Conservation (phyloP, 2,797 vertebrate species). For the Pseudopleuronectes americanus region DNA sequence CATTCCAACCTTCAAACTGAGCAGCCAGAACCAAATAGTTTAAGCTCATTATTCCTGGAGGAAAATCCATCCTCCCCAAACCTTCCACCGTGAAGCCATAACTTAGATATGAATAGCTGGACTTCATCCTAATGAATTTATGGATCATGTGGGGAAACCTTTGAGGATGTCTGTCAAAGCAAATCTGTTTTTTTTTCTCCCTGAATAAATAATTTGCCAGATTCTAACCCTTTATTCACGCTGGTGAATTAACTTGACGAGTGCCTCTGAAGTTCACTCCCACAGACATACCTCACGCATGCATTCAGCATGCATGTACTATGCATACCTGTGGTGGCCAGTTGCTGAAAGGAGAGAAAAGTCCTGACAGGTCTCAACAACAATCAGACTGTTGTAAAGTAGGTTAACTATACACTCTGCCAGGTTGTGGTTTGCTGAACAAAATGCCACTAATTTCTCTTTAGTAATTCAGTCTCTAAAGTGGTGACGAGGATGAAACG, state of each 20-base stretch:
- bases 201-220: slow-evolving; percentile 7
- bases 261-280: slow-evolving; percentile 23
- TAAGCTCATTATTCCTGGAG: slow-evolving; percentile 6
- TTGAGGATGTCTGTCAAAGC: slow-evolving; percentile 26
- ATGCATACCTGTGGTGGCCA: slow-evolving; percentile 67
- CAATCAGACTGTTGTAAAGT: slow-evolving; percentile 63
- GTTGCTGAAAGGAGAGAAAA: slow-evolving; percentile 73
- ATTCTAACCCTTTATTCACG: slow-evolving; percentile 6
- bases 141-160: slow-evolving; percentile 23
- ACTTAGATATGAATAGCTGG: slow-evolving; percentile 34
- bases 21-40: slow-evolving; percentile 12
- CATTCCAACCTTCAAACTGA: slow-evolving; percentile 15
- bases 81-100: slow-evolving; percentile 15
- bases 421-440: slow-evolving; percentile 27
- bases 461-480: slow-evolving; percentile 1
- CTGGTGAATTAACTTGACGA: slow-evolving; percentile 32
- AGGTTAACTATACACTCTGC: slow-evolving; percentile 43
- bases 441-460: slow-evolving; percentile 17
- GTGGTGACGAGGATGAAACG: slow-evolving; percentile 17
- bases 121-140: slow-evolving; percentile 34
- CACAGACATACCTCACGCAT: slow-evolving; percentile 32
- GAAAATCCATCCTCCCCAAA: slow-evolving; percentile 26
- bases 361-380: slow-evolving; percentile 73
- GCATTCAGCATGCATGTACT: slow-evolving; percentile 51
- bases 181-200: slow-evolving; percentile 3